These are phyloP conservation scores for Heliconius hermathena DNA, from an alignment of 1,140 invertebrate species.

Conservation along the genomic window DNA sequence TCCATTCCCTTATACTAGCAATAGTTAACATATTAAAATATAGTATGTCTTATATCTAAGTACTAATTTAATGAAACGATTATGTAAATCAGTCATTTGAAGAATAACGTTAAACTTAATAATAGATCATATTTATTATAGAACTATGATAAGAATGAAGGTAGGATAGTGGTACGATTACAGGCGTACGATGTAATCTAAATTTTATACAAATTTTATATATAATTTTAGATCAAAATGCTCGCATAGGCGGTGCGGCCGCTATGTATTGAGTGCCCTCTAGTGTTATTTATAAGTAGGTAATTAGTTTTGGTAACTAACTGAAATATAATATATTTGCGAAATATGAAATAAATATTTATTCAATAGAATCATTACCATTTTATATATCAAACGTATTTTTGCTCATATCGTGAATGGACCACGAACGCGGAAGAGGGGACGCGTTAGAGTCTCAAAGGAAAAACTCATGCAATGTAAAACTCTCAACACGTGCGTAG, in stretches of 20 bases:
- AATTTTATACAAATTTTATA: slow-evolving; percentile 7
- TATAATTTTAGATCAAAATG: slow-evolving; percentile 17
- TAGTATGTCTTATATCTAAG: slow-evolving; percentile 56
- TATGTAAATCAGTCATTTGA: slow-evolving; percentile 77
- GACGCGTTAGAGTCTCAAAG: neutral
- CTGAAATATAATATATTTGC: neutral
- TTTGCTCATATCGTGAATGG: neutral
- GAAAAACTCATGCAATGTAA: neutral
- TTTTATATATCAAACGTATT: neutral
- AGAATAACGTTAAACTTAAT: slow-evolving; percentile 63
- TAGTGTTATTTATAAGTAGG: neutral
- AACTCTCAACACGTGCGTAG: neutral
- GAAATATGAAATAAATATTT: neutral
- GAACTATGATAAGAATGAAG: slow-evolving; percentile 32
- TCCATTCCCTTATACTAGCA: slow-evolving; percentile 30
- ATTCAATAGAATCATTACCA: neutral
- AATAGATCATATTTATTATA: slow-evolving; percentile 42
- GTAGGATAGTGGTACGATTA: slow-evolving; percentile 21
- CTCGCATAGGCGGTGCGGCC: slow-evolving; percentile 29
- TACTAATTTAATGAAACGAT: slow-evolving; percentile 63
- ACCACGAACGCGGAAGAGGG: neutral
- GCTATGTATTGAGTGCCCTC: neutral
- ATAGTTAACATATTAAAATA: slow-evolving; percentile 64
- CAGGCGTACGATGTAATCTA: slow-evolving; percentile 20
- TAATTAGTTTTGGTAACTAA: neutral